Base-by-base conservation (phyloP, 2,888 invertebrate species). In the Macrophya alboannulata region DNA sequence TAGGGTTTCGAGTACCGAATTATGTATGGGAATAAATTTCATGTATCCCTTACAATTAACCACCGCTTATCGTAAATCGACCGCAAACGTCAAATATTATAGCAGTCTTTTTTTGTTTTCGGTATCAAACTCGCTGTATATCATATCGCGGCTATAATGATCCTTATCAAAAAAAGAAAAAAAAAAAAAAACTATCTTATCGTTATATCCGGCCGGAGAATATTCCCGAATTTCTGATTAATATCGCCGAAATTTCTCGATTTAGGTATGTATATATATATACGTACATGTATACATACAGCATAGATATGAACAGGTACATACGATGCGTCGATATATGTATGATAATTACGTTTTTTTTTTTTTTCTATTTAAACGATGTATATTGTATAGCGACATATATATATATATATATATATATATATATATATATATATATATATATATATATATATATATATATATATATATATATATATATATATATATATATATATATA, bases 91-190 rank as follows among this genome's bases (percentile, higher is more conserved):
- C 71, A 40, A 37, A n/a, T 40, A 15, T 71, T 31, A 31, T 1
- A 31, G 3, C 3, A 3, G 31, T 31, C 31, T 31, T 31, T 9
- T 40, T 21, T 17, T 37, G 15, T 3, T 37, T 40, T 10, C n/a
- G n/a, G n/a, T 62, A 62, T 62, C 62, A 21, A 25, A 21, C 25
- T 62, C 4, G 12, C 25, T 3, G 62, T 21, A 3, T 4, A 55
- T 55, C n/a, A 62, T 25, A 62, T 62, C 62, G 62, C 71, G 40
- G 71, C n/a, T 17, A 15, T 71, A 71, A 37, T 17, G 40, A 71
- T n/a, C 17, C 9, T 71, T 71, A 37, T 40, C 37, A 40, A 9
- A 17, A n/a, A 17, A 37, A 71, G 10, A 40, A 71, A 15, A 62
- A n/a, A 48, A 48, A 48, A 48, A 31, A 31, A 31, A 31, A 31